Conservation (phyloP, 2,888 invertebrate genomes). For the Orthonevra nobilis region DNA sequence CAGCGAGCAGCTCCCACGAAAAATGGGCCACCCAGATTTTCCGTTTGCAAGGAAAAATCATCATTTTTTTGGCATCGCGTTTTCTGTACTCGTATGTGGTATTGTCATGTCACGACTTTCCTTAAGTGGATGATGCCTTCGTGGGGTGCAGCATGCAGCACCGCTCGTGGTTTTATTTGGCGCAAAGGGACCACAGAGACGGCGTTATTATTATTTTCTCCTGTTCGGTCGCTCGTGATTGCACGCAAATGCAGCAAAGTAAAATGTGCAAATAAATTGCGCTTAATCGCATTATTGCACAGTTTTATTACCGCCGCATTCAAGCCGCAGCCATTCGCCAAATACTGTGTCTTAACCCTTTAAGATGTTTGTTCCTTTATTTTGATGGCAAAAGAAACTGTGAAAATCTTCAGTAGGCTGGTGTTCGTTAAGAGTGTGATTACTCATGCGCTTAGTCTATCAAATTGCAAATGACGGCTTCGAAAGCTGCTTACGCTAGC, state of each 20-base stretch:
- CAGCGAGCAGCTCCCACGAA: conserved; percentile 17
- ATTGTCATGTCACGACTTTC: conserved; percentile 64
- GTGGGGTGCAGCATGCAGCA: conserved; percentile 31
- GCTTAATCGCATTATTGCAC: conserved; percentile 69
- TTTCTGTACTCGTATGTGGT: conserved; percentile 18
- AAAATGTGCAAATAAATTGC: conserved; percentile 69
- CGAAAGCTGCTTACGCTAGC: conserved; percentile 62
- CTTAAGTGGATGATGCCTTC: conserved; percentile 62
- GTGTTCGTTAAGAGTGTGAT: conserved; percentile 45
- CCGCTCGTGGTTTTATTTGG: neutral
- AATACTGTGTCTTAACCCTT: conserved; percentile 19
- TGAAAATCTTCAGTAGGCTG: conserved; percentile 3
- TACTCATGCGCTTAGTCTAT: conserved; percentile 64
- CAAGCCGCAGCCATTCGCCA: conserved; percentile 49
- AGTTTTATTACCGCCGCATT: conserved; percentile 68
- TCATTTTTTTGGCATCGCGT: conserved; percentile 49
- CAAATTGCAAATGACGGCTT: conserved; percentile 60
- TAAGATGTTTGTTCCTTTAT: neutral
- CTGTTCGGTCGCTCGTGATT: conserved; percentile 53
- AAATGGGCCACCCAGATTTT: conserved; percentile 65
- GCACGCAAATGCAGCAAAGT: conserved; percentile 62
- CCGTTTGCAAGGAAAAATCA: conserved; percentile 6
- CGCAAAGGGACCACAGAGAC: conserved; percentile 28
- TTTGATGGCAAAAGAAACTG: neutral
- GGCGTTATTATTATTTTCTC: conserved; percentile 51